Conservation (phyloP, 2,888 invertebrate genomes). For the Chrysotoxum bicinctum region DNA sequence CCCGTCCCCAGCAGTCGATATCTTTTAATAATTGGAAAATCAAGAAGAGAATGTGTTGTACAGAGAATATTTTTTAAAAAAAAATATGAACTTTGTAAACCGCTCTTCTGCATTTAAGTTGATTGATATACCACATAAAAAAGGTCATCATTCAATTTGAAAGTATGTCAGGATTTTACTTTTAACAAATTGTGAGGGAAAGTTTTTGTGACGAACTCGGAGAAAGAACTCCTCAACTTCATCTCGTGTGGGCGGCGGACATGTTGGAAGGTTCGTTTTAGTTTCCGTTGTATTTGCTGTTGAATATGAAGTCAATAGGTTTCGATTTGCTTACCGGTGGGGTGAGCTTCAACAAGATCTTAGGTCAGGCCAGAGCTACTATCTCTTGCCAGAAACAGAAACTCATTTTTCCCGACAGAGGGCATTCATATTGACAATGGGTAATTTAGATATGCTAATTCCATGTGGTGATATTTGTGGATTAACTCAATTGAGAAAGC, state of each 20-base stretch:
- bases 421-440: too few species aligned
- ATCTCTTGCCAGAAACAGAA: too few species aligned
- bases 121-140: slow-evolving; percentile 65
- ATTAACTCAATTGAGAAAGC: too few species aligned
- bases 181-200: background rate
- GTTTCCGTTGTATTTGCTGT: too few species aligned
- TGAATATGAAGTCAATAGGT: too few species aligned
- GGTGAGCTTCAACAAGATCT: too few species aligned
- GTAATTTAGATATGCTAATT: too few species aligned
- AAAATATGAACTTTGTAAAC: slow-evolving; percentile 48
- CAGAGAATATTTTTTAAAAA: background rate
- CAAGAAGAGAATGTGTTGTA: background rate
- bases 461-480: too few species aligned
- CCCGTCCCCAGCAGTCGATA: slow-evolving; percentile 14
- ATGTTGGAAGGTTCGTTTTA: too few species aligned
- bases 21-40: slow-evolving; percentile 70
- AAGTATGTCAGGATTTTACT: slow-evolving; percentile 52
- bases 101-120: slow-evolving; percentile 48
- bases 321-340: too few species aligned
- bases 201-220: background rate
- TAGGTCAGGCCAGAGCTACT: too few species aligned
- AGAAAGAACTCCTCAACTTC: background rate
- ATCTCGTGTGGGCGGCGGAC: background rate
- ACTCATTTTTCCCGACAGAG: too few species aligned
- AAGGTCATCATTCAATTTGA: slow-evolving; percentile 61